Evolutionary conservation across 2,113 vertebrate species (phyloP), one percentile per base, ranked within the genome.

Genomic region (Entomyzon cyanotis): DNA sequence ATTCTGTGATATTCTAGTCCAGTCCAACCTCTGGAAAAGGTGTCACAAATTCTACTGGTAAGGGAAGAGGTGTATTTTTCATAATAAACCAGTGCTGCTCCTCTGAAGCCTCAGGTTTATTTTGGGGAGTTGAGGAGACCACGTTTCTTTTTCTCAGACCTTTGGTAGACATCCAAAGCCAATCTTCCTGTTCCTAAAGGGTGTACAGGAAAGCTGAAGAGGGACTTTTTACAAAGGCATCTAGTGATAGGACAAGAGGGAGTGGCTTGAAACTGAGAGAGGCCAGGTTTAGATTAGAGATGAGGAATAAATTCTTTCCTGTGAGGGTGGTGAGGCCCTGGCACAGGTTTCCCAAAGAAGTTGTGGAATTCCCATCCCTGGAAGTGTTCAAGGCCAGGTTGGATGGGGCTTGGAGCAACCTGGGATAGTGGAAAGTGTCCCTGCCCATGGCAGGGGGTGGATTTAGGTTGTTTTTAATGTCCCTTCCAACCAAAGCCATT

Each of bases 391-490:
- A 44, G 35, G 3, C 22, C 27, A 24, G 35, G 15, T 3, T 84
- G 41, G 22, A 77, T 0, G 0, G 12, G 5, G 7, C 31, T 63
- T 28, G 31, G 42, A 84, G 15, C 10, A 35, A 1, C 22, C 27
- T 70, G 64, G 35, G 3, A 2, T 5, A 6, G 31, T 17, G 42
- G 10, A 42, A 63, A 0, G 0, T 49, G 41, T 50, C 31, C 31
- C 22, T 90, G 35, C 12, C 14, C 7, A 27, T 41, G 10, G 14
- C 13, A 39, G 9, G 4, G 7, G 0, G 0, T 55, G 56, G 42
- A 90, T 49, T 7, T 2, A 10, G 5, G 1, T 23, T 25, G 23
- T 63, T 3, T 56, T 49, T 63, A 42, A 62, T 2, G 19, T 77
- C 31, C 9, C 22, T 37, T 37, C 22, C 18, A 50, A 44, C 15